Evolutionary conservation across 1,140 invertebrate genomes (phyloP).

Genomic region (Contarinia nasturtii): DNA sequence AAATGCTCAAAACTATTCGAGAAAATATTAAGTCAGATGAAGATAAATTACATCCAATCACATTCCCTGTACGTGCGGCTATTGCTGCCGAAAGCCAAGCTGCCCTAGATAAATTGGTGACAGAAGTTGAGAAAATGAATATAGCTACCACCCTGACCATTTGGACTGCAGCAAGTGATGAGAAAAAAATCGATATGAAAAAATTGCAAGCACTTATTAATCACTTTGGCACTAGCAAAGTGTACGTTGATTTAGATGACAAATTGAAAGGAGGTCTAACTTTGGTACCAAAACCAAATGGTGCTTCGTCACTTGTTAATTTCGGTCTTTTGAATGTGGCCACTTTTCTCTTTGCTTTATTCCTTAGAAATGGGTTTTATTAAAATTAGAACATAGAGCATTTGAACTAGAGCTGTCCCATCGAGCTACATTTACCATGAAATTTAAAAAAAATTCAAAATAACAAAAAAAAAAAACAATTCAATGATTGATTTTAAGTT

Average conservation of each 20-base stretch:
- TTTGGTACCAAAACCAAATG: constrained; percentile 15
- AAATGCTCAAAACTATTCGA: constrained; percentile 47
- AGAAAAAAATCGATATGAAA: constrained; percentile 29
- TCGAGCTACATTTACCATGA: too few species aligned
- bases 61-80: constrained; percentile 64
- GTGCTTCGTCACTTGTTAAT: constrained; percentile 12
- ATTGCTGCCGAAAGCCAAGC: constrained; percentile 41
- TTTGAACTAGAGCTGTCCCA: too few species aligned
- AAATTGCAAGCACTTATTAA: constrained; percentile 37
- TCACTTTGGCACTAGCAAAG: constrained; percentile 35
- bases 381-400: too few species aligned
- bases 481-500: too few species aligned
- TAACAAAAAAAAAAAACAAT: too few species aligned
- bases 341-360: not conserved
- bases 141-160: constrained; percentile 40
- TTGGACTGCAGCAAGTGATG: constrained; percentile 43
- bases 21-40: constrained; percentile 16
- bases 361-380: not conserved
- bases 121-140: constrained; percentile 12
- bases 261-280: constrained; percentile 29
- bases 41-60: constrained; percentile 41
- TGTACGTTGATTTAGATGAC: constrained; percentile 44
- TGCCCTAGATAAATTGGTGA: constrained; percentile 27
- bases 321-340: constrained; percentile 14
- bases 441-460: too few species aligned